Base-by-base conservation (phyloP, 2,113 vertebrate genomes). In the Paracanthobrama guichenoti region DNA sequence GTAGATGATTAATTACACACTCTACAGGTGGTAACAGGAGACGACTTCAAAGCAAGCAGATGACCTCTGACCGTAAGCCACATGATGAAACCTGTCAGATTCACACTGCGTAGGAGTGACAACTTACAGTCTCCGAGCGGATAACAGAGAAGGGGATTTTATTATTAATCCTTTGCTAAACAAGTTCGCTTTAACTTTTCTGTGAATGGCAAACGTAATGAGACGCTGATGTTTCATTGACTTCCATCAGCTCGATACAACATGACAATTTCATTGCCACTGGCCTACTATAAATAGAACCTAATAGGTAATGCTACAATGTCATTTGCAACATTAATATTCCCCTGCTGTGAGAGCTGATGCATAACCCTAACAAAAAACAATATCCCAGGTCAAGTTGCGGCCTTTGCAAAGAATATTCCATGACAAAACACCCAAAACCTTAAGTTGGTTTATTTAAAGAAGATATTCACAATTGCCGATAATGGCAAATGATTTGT, bases 1-100 rank as follows among this genome's bases (percentile, higher is more conserved):
- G 86, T 87, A 69, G 80, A 87, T 87, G 66, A 87, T 87, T 85
- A 74, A 74, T 74, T 18, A 69, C 42, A 72, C 39, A 71, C 50
- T 86, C 55, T 72, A 55, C 55, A 28, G 77, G 72, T 86, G 62
- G 81, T 81, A 73, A 35, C 64, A 39, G 55, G 53, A 81, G 42
- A 78, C 39, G 22, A 7, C 31, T 48, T 79, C 57, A 74, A 5
- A 67, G 42, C 24, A 48, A 50, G 42, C 53, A 53, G 44, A 14
- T 71, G 31, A 66, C 62, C 81, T 69, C 46, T 86, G 81, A 79
- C 64, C 75, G 11, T 44, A 35, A 64, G 18, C 44, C 60, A 78
- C 85, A 44, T 55, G 55, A 78, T 20, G 11, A 48, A 35, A 60
- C 28, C 71, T 22, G 44, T 76, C 71, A 76, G 69, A 82, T 22